Percentiles rank a stretch among this genome's conserved stretches.
These are phyloP conservation scores for Rhineura floridana DNA, from an alignment of 2,113 vertebrate genomes.

Conservation along the genomic window DNA sequence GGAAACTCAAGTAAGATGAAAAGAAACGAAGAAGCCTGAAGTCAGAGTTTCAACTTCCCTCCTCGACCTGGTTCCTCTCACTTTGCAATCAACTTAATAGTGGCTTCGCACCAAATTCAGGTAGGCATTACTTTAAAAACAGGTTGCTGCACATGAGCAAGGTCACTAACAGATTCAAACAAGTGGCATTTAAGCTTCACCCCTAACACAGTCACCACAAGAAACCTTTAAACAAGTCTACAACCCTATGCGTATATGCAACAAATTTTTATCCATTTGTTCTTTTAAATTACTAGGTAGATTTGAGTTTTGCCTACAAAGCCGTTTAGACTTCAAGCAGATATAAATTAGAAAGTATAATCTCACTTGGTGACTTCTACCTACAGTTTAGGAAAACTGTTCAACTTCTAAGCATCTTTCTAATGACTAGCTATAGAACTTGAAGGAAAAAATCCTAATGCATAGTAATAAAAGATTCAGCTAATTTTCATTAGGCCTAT, in stretches of 20 bases:
- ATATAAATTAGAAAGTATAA: constrained; percentile 17
- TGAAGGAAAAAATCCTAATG: constrained; percentile 2
- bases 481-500: constrained; percentile 16
- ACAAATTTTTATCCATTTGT: constrained; percentile 35
- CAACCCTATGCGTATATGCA: constrained; percentile 46
- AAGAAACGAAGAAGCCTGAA: neutral
- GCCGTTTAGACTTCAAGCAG: constrained; percentile 27
- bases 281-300: constrained; percentile 51
- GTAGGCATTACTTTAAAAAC: constrained; percentile 52
- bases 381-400: constrained; percentile 37
- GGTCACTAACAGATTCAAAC: constrained; percentile 48
- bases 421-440: neutral
- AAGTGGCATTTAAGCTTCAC: constrained; percentile 43
- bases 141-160: constrained; percentile 41
- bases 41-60: neutral
- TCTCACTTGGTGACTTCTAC: constrained; percentile 19
- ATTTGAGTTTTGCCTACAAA: constrained; percentile 35
- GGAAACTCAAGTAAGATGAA: neutral
- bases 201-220: constrained; percentile 47
- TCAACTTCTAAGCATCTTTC: constrained; percentile 33
- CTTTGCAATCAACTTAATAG: constrained; percentile 31
- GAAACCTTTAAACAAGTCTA: constrained; percentile 50
- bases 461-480: constrained; percentile 4
- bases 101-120: constrained; percentile 40
- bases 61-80: constrained; percentile 3